These are phyloP conservation scores for Telmatherina bonti DNA, from an alignment of 2,797 vertebrate genomes.

Conservation along the genomic window DNA sequence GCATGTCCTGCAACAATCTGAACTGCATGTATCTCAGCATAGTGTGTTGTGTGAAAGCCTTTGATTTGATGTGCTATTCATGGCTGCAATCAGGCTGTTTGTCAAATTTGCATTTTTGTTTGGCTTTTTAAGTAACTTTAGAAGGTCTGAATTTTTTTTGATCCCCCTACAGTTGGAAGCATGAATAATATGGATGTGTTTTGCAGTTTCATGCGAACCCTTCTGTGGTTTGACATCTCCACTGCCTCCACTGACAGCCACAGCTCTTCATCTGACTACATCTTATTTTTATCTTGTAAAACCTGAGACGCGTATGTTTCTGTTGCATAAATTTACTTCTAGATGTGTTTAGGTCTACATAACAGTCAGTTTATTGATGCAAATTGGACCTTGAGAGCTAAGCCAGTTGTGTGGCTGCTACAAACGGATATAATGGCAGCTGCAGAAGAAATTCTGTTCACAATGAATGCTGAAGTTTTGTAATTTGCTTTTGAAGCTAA, in stretches of 20 bases:
- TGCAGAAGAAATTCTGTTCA: neutral
- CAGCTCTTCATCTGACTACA: slow-evolving; percentile 27
- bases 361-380: slow-evolving; percentile 26
- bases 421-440: neutral
- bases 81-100: slow-evolving; percentile 37
- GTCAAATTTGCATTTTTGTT: slow-evolving; percentile 28
- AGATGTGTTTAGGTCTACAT: slow-evolving; percentile 8
- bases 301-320: slow-evolving; percentile 20
- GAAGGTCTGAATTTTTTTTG: neutral
- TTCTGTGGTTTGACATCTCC: slow-evolving; percentile 14
- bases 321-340: slow-evolving; percentile 2
- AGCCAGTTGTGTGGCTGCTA: slow-evolving; percentile 13
- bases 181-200: slow-evolving; percentile 17
- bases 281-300: slow-evolving; percentile 16
- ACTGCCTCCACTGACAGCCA: slow-evolving; percentile 26
- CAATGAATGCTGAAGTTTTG: slow-evolving; percentile 17
- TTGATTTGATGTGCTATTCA: slow-evolving; percentile 42
- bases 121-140: slow-evolving; percentile 48
- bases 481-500: slow-evolving; percentile 2
- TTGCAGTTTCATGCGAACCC: slow-evolving; percentile 11
- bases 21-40: slow-evolving; percentile 75
- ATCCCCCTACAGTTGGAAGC: slow-evolving; percentile 20
- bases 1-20: slow-evolving; percentile 66
- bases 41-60: slow-evolving; percentile 52
- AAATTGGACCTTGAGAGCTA: slow-evolving; percentile 1